Evolutionary conservation across 1,140 invertebrate species (phyloP).

Genomic region (Neodiprion pinetum): DNA sequence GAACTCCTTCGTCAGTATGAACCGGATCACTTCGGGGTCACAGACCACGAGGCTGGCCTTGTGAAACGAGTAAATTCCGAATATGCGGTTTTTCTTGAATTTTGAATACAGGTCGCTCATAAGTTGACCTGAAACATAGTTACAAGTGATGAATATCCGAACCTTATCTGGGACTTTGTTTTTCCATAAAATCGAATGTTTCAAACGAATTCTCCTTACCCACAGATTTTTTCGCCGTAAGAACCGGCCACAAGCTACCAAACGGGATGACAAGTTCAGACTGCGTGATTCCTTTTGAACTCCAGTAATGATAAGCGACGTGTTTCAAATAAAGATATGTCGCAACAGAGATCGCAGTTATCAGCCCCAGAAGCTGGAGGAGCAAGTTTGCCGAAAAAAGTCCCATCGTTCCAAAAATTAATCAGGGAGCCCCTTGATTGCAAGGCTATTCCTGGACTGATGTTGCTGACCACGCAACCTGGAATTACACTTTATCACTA

Average conservation of each 20-base stretch:
- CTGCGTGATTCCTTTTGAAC: background rate
- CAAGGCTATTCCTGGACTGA: too few relatives aligned
- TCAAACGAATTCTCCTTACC: background rate
- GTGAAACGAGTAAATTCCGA: constrained; percentile 60
- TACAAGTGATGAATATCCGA: background rate
- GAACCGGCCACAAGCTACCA: background rate
- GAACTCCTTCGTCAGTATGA: constrained; percentile 61
- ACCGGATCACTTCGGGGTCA: constrained; percentile 61
- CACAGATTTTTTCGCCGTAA: background rate
- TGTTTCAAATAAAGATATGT: background rate
- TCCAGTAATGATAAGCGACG: background rate
- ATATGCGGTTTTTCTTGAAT: constrained; percentile 24
- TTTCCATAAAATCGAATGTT: background rate
- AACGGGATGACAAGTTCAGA: background rate
- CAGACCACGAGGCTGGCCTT: constrained; percentile 57
- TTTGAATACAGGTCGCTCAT: constrained; percentile 28
- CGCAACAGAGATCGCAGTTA: background rate
- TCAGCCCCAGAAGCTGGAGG: background rate
- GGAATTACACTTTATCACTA: too few relatives aligned
- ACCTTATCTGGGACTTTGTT: too few relatives aligned
- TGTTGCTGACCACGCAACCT: too few relatives aligned
- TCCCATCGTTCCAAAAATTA: background rate
- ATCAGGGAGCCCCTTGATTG: too few relatives aligned
- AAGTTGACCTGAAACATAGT: constrained; percentile 28
- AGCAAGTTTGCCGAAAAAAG: background rate